Evolutionary conservation across 1,140 invertebrate species (phyloP), one percentile per base, ranked within the genome.

Genomic region (Drosophila subobscura): DNA sequence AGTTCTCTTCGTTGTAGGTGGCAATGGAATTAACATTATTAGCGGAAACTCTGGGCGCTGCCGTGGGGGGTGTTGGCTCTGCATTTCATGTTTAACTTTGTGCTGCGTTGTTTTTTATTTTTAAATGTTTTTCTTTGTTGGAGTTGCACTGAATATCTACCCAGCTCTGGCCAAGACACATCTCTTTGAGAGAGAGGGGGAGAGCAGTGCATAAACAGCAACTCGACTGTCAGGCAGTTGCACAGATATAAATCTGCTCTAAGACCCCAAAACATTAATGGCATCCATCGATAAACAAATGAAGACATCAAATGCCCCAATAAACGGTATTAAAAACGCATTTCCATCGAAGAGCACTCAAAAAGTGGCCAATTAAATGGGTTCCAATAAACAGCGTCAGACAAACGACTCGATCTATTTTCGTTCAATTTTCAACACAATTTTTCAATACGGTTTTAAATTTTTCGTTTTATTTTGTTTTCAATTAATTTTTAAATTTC

Each of bases 21-120:
- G 83, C 83, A 81, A 88, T 88, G 78, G 78, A 88, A 86, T 88
- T 86, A 86, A 88, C 83, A 88, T 86, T 88, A 86, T 86, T 86
- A 86, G 83, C 78, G 83, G 74, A 86, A 86, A 78, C 75, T 86
- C 83, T 76, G 49, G 46, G 29, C 20, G n/a, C 63, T 67, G 51
- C 33, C 16, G 16, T 33, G 3, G 8, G 29, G 29, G 29, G 8
- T 3, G 6, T 50, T 20, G 20, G 14, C 22, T 41, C 46, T 27
- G 59, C 46, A 57, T 86, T 71, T 63, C 60, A 63, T 57, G 78
- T 54, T 86, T 77, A 74, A 71, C 51, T 86, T 71, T 46, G 56
- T 54, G 53, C 57, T 80, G 81, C 77, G 81, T 86, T 86, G 68
- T 61, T 72, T 85, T 78, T 60, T 45, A 44, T 70, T 70, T 63